phyloP scores from a whole-genome alignment of 2,113 vertebrate genomes.

The Zosterops japonicus region DNA sequence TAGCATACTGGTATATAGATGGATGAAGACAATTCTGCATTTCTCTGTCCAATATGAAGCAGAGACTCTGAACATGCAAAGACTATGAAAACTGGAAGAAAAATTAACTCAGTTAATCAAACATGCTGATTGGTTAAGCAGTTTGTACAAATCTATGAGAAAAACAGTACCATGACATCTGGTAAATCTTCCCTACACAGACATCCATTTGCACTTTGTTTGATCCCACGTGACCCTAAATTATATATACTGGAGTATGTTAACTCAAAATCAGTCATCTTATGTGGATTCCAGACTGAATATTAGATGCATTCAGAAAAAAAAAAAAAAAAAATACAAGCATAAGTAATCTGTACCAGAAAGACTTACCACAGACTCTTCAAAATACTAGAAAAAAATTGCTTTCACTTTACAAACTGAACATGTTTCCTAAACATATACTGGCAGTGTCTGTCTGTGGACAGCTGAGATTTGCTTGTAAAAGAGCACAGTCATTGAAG shows the following conservation, averaged over 20 bases:
- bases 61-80: not conserved
- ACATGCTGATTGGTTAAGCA: not conserved
- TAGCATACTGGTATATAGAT: not conserved
- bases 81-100: not conserved
- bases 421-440: not conserved
- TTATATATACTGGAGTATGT: not conserved
- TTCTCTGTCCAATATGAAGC: not conserved
- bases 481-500: not conserved
- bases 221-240: not conserved
- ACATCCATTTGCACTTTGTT: not conserved
- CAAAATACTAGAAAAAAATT: not conserved
- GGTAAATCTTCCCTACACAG: not conserved
- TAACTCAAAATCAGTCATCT: not conserved
- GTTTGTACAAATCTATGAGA: not conserved
- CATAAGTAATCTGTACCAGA: not conserved
- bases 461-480: not conserved
- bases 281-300: not conserved
- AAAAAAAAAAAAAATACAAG: not conserved
- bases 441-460: not conserved
- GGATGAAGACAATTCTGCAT: not conserved
- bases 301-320: not conserved
- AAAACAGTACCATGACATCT: not conserved
- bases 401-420: not conserved
- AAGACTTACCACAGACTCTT: accelerated
- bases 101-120: not conserved